A percentile compares a stretch with the other conserved stretches of the same genome.
phyloP scores from a whole-genome alignment of 2,113 vertebrate genomes.

The Phyllostomus hastatus region DNA sequence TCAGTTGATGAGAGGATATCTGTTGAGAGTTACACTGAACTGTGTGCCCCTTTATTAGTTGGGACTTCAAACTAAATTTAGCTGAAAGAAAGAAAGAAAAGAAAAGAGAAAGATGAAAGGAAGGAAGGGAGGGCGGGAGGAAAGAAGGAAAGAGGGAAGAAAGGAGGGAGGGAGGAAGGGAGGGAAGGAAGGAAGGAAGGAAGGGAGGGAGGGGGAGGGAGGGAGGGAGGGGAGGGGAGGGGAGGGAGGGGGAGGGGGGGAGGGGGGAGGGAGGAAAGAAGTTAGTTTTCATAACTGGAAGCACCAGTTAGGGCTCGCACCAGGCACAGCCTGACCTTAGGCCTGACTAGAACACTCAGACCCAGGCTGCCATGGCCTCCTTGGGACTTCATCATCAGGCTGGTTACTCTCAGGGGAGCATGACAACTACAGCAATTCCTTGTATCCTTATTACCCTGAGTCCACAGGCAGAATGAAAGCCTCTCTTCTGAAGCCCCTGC shows the following conservation, averaged over 20 bases:
- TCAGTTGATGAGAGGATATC: not conserved
- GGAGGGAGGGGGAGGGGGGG: no score
- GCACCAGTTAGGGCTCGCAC: not conserved
- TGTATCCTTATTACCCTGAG: not conserved
- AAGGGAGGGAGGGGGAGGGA: no score
- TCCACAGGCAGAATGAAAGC: not conserved
- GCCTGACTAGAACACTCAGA: not conserved
- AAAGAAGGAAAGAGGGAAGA: no score
- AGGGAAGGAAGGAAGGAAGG: no score
- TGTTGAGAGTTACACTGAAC: not conserved
- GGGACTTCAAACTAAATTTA: not conserved
- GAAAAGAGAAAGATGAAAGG: no score
- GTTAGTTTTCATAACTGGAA: not conserved
- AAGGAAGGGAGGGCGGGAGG: no score
- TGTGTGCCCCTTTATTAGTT: not conserved
- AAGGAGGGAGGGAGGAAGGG: accelerated
- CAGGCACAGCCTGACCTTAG: not conserved
- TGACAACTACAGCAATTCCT: not conserved
- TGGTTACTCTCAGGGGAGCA: not conserved
- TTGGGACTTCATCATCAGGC: not conserved
- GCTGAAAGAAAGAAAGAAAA: not conserved
- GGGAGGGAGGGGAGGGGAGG: no score
- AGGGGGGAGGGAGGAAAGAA: accelerated
- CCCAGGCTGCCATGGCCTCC: not conserved
- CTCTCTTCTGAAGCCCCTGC: not conserved